Conservation (phyloP, 2,113 vertebrate species). For the Benitochromis conjunctus region DNA sequence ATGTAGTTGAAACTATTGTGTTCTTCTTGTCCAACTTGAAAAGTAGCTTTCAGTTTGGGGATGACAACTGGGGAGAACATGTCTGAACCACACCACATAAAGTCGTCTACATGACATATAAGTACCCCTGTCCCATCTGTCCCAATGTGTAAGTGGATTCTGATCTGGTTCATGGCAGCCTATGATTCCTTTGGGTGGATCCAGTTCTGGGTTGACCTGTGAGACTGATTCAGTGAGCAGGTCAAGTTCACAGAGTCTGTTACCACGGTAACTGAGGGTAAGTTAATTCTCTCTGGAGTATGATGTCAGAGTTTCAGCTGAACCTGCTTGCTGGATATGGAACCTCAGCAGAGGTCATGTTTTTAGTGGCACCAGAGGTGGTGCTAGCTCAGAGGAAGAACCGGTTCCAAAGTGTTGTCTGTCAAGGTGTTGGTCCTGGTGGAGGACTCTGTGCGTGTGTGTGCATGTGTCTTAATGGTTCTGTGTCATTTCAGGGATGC, state of each 20-base stretch:
- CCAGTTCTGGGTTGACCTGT: not conserved
- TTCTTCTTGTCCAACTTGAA: too few relatives aligned
- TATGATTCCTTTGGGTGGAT: not conserved
- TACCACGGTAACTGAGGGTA: not conserved
- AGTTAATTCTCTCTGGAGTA: not conserved
- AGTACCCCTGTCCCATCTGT: not conserved
- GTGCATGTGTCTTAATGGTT: too few relatives aligned
- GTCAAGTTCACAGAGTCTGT: not conserved
- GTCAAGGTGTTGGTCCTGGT: not conserved
- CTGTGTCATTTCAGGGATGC: constrained; percentile 79
- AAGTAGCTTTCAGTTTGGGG: too few relatives aligned
- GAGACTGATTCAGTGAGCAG: not conserved
- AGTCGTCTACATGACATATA: too few relatives aligned
- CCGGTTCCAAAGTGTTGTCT: not conserved
- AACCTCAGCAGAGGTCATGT: not conserved
- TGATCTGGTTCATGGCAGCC: not conserved
- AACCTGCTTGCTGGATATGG: not conserved
- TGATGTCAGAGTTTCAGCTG: not conserved
- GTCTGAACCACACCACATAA: too few relatives aligned
- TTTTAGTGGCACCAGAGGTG: not conserved
- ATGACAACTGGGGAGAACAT: too few relatives aligned
- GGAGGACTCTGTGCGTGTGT: not conserved
- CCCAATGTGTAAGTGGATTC: not conserved
- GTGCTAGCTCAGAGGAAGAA: not conserved
- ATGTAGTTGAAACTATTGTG: too few relatives aligned